phyloP scores from a whole-genome alignment of 1,140 invertebrate species.

The Neodiprion fabricii region DNA sequence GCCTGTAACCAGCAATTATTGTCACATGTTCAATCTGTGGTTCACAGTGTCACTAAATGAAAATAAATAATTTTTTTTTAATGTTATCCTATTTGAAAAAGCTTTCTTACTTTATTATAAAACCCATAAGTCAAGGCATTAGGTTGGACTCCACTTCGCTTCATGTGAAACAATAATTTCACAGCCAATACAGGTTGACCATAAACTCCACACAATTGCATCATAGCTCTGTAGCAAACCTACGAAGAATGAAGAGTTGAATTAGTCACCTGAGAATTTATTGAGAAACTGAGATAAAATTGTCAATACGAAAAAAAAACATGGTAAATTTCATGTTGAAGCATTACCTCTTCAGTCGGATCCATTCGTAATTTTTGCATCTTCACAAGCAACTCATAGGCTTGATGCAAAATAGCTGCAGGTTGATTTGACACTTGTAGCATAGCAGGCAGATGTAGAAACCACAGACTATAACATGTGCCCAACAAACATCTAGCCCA shows the following conservation, averaged over 20 bases:
- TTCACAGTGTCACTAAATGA: constrained; percentile 12
- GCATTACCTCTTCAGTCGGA: constrained; percentile 86
- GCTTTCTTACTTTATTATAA: constrained; percentile 55
- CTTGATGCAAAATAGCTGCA: constrained; percentile 79
- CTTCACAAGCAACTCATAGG: constrained; percentile 85
- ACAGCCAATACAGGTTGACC: constrained; percentile 94
- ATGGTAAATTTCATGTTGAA: constrained; percentile 8
- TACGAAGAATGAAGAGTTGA: constrained; percentile 48
- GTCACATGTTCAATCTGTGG: neutral
- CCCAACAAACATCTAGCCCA: constrained; percentile 93
- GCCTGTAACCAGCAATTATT: constrained; percentile 50
- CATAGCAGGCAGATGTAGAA: constrained; percentile 79
- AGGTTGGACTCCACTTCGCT: constrained; percentile 89
- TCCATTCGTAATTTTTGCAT: constrained; percentile 78
- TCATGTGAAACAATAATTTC: constrained; percentile 94
- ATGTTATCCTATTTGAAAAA: neutral
- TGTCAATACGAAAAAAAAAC: constrained; percentile 16
- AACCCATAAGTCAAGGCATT: constrained; percentile 98
- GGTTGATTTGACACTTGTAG: constrained; percentile 68
- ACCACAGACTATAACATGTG: constrained; percentile 96
- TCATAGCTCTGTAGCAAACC: constrained; percentile 97
- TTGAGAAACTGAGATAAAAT: constrained; percentile 17
- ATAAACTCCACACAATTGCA: constrained; percentile 97
- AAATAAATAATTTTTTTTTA: constrained; percentile 13
- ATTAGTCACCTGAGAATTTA: constrained; percentile 8